Evolutionary conservation across 2,888 invertebrate species (phyloP).

Genomic region (Papilio elwesi): DNA sequence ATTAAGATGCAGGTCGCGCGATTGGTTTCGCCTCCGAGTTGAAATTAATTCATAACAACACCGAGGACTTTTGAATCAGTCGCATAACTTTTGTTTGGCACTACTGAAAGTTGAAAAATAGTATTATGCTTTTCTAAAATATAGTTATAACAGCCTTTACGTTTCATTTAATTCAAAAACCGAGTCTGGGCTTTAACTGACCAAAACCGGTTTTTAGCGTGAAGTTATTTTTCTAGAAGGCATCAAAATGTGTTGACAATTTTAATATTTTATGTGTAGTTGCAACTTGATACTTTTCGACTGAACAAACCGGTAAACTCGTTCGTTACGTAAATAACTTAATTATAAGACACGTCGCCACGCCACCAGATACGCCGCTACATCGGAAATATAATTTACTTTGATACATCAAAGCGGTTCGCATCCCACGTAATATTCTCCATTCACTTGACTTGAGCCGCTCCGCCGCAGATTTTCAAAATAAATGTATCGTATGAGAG

Average conservation of each 20-base stretch:
- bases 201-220: too few relatives aligned
- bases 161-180: not conserved
- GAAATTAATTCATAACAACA: constrained; percentile 76
- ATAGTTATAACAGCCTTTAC: not conserved
- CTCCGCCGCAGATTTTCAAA: constrained; percentile 46
- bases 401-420: constrained; percentile 59
- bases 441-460: constrained; percentile 52
- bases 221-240: too few relatives aligned
- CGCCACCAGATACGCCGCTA: constrained; percentile 35
- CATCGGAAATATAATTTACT: constrained; percentile 58
- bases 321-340: constrained; percentile 43
- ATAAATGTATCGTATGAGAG: constrained; percentile 46
- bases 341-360: constrained; percentile 51
- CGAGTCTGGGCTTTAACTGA: too few relatives aligned
- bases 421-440: constrained; percentile 51
- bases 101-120: not conserved
- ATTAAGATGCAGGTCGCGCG: constrained; percentile 72
- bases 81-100: constrained; percentile 8
- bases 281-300: too few relatives aligned
- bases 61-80: constrained; percentile 37
- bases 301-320: constrained; percentile 2
- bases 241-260: too few relatives aligned
- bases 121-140: not conserved
- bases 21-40: constrained; percentile 77
- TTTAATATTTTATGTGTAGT: too few relatives aligned